Conservation (phyloP, 2,888 invertebrate genomes). For the Drosophila subsilvestris region DNA sequence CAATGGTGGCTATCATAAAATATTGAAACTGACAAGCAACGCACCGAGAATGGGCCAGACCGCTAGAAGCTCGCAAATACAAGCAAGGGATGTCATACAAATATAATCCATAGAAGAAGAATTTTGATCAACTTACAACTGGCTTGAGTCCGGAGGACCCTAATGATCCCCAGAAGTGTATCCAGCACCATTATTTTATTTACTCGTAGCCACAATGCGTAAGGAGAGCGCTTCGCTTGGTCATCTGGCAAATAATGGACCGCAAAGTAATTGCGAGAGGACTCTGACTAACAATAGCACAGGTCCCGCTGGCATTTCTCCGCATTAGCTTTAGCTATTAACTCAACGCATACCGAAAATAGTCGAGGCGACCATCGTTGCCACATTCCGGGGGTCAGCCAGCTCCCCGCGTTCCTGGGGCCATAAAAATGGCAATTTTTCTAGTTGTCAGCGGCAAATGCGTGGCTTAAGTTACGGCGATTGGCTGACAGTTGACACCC, state of each 20-base stretch:
- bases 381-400: constrained; percentile 59
- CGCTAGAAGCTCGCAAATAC: constrained; percentile 1
- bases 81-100: constrained; percentile 5
- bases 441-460: constrained; percentile 78
- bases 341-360: constrained; percentile 70
- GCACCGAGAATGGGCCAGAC: constrained; percentile 17
- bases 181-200: constrained; percentile 7
- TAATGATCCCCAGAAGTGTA: constrained; percentile 26
- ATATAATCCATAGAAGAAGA: neutral
- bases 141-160: neutral
- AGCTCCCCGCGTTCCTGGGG: constrained; percentile 34
- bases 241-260: constrained; percentile 54
- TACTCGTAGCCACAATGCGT: constrained; percentile 2
- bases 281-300: constrained; percentile 49
- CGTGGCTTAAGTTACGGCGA: constrained; percentile 77
- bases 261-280: constrained; percentile 66
- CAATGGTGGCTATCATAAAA: constrained; percentile 81
- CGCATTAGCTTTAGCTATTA: constrained; percentile 67
- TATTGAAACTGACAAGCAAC: constrained; percentile 68
- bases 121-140: constrained; percentile 16
- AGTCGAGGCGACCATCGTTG: constrained; percentile 21
- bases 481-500: constrained; percentile 78
- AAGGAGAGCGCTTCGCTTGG: neutral
- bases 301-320: constrained; percentile 53
- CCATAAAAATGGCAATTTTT: constrained; percentile 77